Percentiles rank a stretch among this genome's conserved stretches.
Conservation (phyloP, 1,140 invertebrate genomes). For the Antheraea pernyi region DNA sequence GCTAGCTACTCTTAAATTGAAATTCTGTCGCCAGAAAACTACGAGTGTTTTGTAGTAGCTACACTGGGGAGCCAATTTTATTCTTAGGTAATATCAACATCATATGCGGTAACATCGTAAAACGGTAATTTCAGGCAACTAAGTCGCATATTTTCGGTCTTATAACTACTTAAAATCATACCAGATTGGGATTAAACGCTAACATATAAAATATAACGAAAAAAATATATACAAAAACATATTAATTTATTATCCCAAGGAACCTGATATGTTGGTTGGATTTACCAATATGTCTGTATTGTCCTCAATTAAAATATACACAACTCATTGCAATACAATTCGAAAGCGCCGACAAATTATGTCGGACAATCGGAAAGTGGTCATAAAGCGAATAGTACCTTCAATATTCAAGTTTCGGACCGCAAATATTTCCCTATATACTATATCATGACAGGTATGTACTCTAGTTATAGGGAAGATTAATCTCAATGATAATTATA, state of each 20-base stretch:
- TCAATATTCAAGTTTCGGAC: background rate
- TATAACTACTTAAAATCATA: no score
- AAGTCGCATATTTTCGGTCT: no score
- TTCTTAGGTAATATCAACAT: no score
- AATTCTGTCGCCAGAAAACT: no score
- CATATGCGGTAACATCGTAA: no score
- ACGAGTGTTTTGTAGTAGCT: no score
- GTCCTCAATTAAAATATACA: background rate
- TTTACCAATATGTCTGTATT: background rate
- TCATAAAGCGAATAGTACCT: background rate
- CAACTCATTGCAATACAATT: background rate
- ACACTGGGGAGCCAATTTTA: no score
- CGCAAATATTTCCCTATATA: conserved; percentile 8
- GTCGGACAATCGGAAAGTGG: conserved; percentile 1
- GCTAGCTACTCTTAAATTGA: no score
- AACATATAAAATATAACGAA: no score
- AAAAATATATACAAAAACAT: background rate
- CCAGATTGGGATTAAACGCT: no score
- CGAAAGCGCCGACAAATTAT: conserved; percentile 8
- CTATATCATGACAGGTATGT: background rate
- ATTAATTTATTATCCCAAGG: background rate
- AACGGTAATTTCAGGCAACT: no score
- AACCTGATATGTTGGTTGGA: background rate
- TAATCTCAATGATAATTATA: background rate
- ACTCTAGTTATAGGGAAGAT: background rate